A percentile compares a stretch with the other conserved stretches of the same genome.
Conservation (phyloP, 1,140 invertebrate species). For the Centruroides sculpturatus region DNA sequence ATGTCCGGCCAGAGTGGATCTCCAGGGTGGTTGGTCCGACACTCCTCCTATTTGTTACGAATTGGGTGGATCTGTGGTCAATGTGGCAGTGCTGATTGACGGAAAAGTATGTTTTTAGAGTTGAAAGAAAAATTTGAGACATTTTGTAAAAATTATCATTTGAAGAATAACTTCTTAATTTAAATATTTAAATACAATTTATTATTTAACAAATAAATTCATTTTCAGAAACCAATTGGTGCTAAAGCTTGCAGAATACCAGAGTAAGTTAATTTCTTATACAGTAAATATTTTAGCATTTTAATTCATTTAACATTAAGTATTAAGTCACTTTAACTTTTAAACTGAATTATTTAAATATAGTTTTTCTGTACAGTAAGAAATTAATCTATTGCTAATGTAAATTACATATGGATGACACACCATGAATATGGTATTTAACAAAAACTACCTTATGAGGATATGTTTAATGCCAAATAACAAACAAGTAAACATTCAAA, state of each 20-base stretch:
- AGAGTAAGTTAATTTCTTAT: conserved; percentile 19
- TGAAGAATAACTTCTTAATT: neutral
- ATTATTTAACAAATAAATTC: conserved; percentile 1
- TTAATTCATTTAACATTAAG: too few relatives aligned
- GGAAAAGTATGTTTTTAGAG: conserved; percentile 13
- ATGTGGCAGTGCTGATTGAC: conserved; percentile 24
- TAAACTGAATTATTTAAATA: too few relatives aligned
- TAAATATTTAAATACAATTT: neutral
- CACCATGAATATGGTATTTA: too few relatives aligned
- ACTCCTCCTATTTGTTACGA: conserved; percentile 42
- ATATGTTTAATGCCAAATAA: too few relatives aligned
- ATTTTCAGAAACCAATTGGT: conserved; percentile 35
- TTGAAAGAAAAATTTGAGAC: neutral
- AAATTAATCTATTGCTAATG: too few relatives aligned
- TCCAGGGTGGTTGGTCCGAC: conserved; percentile 40
- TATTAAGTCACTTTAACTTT: too few relatives aligned
- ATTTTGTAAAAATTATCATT: neutral
- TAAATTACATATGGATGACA: too few relatives aligned
- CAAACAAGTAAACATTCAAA: too few relatives aligned
- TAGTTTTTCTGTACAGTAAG: too few relatives aligned
- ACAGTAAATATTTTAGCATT: too few relatives aligned
- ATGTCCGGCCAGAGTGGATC: conserved; percentile 37
- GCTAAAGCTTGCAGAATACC: conserved; percentile 29
- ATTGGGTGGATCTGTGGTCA: conserved; percentile 35
- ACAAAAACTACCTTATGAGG: too few relatives aligned